Evolutionary conservation across 2,888 invertebrate genomes (phyloP).

Genomic region (Drosophila acutilabella): DNA sequence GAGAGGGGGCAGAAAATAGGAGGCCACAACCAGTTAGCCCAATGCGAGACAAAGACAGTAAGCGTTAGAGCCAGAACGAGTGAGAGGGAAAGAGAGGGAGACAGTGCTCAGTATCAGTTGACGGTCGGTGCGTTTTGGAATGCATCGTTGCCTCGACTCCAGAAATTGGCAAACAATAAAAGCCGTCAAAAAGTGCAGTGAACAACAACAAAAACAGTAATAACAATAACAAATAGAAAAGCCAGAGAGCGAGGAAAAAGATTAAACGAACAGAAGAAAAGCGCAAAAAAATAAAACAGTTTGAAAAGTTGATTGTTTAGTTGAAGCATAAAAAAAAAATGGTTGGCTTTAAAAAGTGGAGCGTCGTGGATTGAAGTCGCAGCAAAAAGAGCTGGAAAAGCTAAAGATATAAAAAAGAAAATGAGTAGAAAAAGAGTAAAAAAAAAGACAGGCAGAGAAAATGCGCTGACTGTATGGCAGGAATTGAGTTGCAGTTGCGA

Average conservation of each 20-base stretch:
- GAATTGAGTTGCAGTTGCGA: slow-evolving; percentile 40
- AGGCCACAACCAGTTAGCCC: slow-evolving; percentile 66
- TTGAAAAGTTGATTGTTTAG: slow-evolving; percentile 81
- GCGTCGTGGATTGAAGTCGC: slow-evolving; percentile 66
- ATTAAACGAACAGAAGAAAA: slow-evolving; percentile 46
- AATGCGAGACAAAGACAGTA: slow-evolving; percentile 16
- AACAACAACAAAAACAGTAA: slow-evolving; percentile 53
- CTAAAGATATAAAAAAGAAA: neutral
- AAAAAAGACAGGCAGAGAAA: slow-evolving; percentile 30
- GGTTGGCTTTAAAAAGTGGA: slow-evolving; percentile 73
- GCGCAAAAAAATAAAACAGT: slow-evolving; percentile 61
- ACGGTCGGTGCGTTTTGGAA: slow-evolving; percentile 76
- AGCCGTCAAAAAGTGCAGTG: slow-evolving; percentile 81
- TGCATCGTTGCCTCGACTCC: slow-evolving; percentile 72
- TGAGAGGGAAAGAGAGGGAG: slow-evolving; percentile 25
- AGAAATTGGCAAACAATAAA: slow-evolving; percentile 81
- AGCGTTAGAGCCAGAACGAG: neutral
- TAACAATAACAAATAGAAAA: slow-evolving; percentile 59
- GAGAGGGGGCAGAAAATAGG: neutral
- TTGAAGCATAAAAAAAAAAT: slow-evolving; percentile 78
- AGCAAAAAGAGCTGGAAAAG: slow-evolving; percentile 1
- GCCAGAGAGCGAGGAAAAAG: slow-evolving; percentile 35
- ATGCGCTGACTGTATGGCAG: slow-evolving; percentile 26
- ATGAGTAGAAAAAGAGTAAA: neutral
- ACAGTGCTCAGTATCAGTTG: slow-evolving; percentile 60